Percentiles rank a stretch among this genome's conserved stretches.
Conservation (phyloP, 2,888 invertebrate genomes). For the Phengaris alcon region DNA sequence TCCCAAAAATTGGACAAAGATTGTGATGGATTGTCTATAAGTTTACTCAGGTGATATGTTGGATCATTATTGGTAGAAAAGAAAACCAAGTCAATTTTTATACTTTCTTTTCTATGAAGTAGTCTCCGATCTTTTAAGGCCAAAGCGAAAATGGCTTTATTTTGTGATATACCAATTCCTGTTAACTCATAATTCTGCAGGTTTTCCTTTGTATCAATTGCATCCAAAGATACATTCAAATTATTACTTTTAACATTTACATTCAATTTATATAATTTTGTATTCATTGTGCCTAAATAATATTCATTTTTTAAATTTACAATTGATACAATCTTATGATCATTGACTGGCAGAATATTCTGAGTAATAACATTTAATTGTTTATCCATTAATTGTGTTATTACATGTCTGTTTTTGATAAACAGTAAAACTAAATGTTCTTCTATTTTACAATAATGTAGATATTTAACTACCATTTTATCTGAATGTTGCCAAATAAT, state of each 20-base stretch:
- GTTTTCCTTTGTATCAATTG: slow-evolving; percentile 49
- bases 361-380: slow-evolving; percentile 50
- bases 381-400: slow-evolving; percentile 51
- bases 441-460: slow-evolving; percentile 45
- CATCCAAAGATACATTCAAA: slow-evolving; percentile 43
- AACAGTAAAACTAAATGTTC: slow-evolving; percentile 52
- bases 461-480: slow-evolving; percentile 51
- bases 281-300: slow-evolving; percentile 54
- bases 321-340: slow-evolving; percentile 56
- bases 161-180: slow-evolving; percentile 51
- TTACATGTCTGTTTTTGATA: slow-evolving; percentile 63
- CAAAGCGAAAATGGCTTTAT: slow-evolving; percentile 50
- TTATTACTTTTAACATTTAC: slow-evolving; percentile 38
- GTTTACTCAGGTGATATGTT: slow-evolving; percentile 43
- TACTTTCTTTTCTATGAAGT: slow-evolving; percentile 50
- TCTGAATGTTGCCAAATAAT: slow-evolving; percentile 59
- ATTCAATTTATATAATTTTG: slow-evolving; percentile 52
- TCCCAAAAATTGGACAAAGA: slow-evolving; percentile 58
- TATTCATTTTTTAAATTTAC: slow-evolving; percentile 43
- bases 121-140: slow-evolving; percentile 52
- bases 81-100: slow-evolving; percentile 53
- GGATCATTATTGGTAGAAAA: slow-evolving; percentile 40
- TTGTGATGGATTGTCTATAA: slow-evolving; percentile 54
- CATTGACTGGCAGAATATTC: slow-evolving; percentile 56
- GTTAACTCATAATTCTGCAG: slow-evolving; percentile 51